A percentile compares a stretch with the other conserved stretches of the same genome.
Conservation (phyloP, 2,888 invertebrate species). For the Smittia aterrima region DNA sequence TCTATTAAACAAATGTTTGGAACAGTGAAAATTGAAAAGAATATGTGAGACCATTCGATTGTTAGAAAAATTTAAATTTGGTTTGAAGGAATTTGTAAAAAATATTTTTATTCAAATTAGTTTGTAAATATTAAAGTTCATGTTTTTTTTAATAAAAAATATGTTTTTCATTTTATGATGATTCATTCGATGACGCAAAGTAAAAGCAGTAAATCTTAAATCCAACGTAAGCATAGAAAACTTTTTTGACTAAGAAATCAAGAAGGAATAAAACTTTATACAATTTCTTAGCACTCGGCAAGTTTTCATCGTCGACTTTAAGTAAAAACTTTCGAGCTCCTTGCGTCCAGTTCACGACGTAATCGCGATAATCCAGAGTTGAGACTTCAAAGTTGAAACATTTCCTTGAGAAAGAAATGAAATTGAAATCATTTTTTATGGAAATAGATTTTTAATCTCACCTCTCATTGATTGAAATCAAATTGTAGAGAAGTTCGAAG, state of each 20-base stretch:
- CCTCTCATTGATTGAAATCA: slow-evolving; percentile 44
- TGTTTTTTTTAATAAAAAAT: no score
- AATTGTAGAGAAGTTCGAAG: slow-evolving; percentile 47
- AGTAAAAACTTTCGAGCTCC: slow-evolving; percentile 55
- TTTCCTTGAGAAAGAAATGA: slow-evolving; percentile 44
- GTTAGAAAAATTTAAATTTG: no score
- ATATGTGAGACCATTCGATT: no score
- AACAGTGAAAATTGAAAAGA: neutral
- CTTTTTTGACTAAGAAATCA: slow-evolving; percentile 26
- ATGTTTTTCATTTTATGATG: no score
- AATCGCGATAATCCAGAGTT: slow-evolving; percentile 47
- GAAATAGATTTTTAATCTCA: neutral
- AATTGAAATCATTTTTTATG: no score
- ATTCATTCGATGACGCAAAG: no score
- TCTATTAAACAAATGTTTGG: neutral
- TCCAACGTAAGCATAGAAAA: neutral
- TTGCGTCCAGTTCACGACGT: slow-evolving; percentile 55
- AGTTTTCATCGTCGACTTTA: slow-evolving; percentile 51
- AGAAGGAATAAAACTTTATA: slow-evolving; percentile 25
- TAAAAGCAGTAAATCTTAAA: neutral
- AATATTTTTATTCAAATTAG: no score
- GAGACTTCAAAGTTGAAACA: slow-evolving; percentile 54
- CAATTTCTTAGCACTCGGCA: slow-evolving; percentile 47
- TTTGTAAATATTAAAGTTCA: no score
- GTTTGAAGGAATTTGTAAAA: no score